Evolutionary conservation across 2,113 vertebrate genomes (phyloP), one percentile per base, ranked within the genome.

Genomic region (Rattus rattus): DNA sequence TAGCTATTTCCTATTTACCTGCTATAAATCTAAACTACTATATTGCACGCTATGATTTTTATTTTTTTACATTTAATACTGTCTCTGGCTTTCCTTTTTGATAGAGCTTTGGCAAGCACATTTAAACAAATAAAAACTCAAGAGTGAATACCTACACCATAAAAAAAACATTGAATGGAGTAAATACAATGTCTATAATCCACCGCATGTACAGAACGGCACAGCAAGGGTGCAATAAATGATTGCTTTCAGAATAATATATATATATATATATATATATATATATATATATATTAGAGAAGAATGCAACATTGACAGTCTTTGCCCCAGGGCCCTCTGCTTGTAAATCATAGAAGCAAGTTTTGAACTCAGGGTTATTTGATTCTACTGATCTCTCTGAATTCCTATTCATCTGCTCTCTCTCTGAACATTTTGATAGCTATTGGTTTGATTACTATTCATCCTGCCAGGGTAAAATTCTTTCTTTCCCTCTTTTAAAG

Each of bases 361-460:
- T 43, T 87, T 76, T 89, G 90, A 95, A 70, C 76, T 76, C 20
- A 30, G 79, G 47, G 10, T 76, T 56, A 54, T 73, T 54, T 39
- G 28, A 39, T 54, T 65, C 69, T 26, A 43, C 9, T 52, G 11
- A 76, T 93, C 47, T 72, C 59, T 85, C 73, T 47, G 39, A 24
- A 56, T 75, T 16, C 39, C 24, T 70, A 26, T 54, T 85, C 56
- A 86, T 76, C 28, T 13, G 10, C 12, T 79, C 17, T 30, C 36
- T 92, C 84, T 88, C 33, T 75, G 52, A 52, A 77, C 30, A 76
- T 92, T 80, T 80, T 92, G 67, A 79, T 69, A 96, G 30, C 63
- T 59, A 14, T 20, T 85, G n/a, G 30, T n/a, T 84, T 90, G 54
- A 95, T 92, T 90, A 88, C 26, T 70, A 88, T 75, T 91, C 81